Conservation (phyloP, 2,888 invertebrate species). For the Escarpia spicata region DNA sequence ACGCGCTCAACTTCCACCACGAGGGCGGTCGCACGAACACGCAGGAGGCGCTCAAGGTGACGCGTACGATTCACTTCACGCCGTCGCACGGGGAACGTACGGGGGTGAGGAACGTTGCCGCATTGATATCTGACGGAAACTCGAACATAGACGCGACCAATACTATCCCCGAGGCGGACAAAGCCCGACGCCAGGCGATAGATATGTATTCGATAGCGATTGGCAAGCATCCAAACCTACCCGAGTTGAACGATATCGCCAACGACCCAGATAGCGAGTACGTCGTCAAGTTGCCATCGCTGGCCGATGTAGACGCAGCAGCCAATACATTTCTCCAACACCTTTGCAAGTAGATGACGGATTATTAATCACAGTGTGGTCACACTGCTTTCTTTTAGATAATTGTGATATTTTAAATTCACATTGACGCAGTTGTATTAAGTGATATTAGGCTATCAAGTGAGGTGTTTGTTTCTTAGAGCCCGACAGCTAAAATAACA, state of each 20-base stretch:
- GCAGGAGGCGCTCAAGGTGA: constrained; percentile 45
- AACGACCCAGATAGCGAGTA: constrained; percentile 52
- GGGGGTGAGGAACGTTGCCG: constrained; percentile 35
- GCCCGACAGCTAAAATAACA: too few relatives aligned
- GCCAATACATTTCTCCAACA: not conserved
- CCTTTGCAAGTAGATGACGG: not conserved
- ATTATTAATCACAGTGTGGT: not conserved
- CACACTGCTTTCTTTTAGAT: too few relatives aligned
- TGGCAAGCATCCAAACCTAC: constrained; percentile 34
- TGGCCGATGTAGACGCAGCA: not conserved
- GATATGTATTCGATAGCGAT: constrained; percentile 37
- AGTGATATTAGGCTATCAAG: too few relatives aligned
- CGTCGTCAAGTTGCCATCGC: constrained; percentile 39
- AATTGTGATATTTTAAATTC: too few relatives aligned
- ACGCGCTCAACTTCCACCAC: constrained; percentile 52
- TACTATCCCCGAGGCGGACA: not conserved
- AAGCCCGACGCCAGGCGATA: constrained; percentile 29
- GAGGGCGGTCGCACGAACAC: constrained; percentile 56
- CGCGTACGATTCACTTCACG: constrained; percentile 29
- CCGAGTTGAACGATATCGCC: constrained; percentile 54
- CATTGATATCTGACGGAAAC: constrained; percentile 47
- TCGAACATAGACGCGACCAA: constrained; percentile 43
- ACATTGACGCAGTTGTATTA: too few relatives aligned
- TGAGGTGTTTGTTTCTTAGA: too few relatives aligned
- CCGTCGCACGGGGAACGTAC: constrained; percentile 34